These are phyloP conservation scores for Ylistrum balloti DNA, from an alignment of 1,140 invertebrate genomes.

Conservation along the genomic window DNA sequence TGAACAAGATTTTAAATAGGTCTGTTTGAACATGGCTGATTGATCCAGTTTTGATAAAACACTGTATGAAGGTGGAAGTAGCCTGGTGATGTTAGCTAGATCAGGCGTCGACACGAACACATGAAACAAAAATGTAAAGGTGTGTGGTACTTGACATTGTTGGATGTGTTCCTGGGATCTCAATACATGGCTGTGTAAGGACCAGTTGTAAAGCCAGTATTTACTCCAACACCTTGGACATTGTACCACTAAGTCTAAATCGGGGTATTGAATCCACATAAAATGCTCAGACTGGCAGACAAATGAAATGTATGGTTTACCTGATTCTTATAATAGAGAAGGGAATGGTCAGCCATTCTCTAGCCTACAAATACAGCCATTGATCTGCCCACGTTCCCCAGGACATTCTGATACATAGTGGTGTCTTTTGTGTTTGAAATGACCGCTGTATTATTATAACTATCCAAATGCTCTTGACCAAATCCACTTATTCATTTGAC, in stretches of 20 bases:
- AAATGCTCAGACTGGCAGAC: neutral
- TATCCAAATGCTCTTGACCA: neutral
- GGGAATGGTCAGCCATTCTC: conserved; percentile 12
- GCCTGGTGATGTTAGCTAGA: neutral
- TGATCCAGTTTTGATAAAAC: neutral
- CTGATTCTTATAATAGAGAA: neutral
- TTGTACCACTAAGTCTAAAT: conserved; percentile 24
- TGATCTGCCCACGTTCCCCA: conserved; percentile 23
- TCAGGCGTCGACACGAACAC: neutral
- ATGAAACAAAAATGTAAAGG: conserved; percentile 2
- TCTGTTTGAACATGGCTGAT: neutral
- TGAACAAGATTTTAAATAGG: conserved; percentile 40
- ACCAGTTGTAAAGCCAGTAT: neutral
- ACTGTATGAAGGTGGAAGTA: neutral
- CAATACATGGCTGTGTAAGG: neutral
- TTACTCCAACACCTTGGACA: neutral
- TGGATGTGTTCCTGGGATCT: neutral
- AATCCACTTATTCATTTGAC: neutral
- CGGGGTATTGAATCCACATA: conserved; percentile 12
- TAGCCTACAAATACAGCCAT: neutral
- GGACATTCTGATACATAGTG: neutral
- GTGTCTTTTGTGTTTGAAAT: neutral
- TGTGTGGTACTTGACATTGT: conserved; percentile 27
- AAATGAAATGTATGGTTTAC: conserved; percentile 1
- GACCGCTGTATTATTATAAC: neutral